Base-by-base conservation (phyloP, 2,113 vertebrate genomes). In the Scopus umbretta region DNA sequence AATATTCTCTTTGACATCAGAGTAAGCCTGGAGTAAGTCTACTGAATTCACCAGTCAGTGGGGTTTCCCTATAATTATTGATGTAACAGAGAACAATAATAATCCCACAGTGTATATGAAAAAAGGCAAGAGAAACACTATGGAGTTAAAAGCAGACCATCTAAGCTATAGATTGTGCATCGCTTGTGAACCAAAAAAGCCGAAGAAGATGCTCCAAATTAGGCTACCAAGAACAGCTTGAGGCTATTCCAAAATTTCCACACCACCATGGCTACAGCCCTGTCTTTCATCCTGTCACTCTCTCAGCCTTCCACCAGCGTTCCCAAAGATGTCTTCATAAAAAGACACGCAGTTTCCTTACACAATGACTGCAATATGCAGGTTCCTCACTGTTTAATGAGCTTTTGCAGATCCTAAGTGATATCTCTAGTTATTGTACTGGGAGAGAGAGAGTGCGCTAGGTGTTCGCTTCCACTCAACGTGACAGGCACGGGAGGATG, bases 201-300 rank as follows among this genome's bases (percentile, higher is more conserved):
- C 1, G 0, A 86, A 92, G 65, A 68, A 73, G 36, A 65, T 74
- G 67, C 34, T 90, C 56, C 58, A 93, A 56, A 94, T 87, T 40
- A 90, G 56, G 80, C 72, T 36, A 73, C 38, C 52, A 52, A 74
- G 56, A 88, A 52, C 19, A 76, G 71, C 59, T 90, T 86, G 67
- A 34, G 36, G 61, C 50, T 83, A 7, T 78, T 92, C 72, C 85
- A 95, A 62, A 88, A 88, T 47, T 40, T 92, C 92, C 90, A 70
- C 18, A 16, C 6, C 58, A 43, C 76, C 80, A 74, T 23, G 59
- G 82, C 86, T 80, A 21, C 71, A 95, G 56, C 73, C 56, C 52
- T 74, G 19, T 81, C 84, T 94, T 59, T 55, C 5, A 6, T 75
- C 34, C 53, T 73, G 30, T 82, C 85, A 38, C 42, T 43, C 78